Evolutionary conservation across 2,888 invertebrate species (phyloP).

Genomic region (Ochropacha duplaris): DNA sequence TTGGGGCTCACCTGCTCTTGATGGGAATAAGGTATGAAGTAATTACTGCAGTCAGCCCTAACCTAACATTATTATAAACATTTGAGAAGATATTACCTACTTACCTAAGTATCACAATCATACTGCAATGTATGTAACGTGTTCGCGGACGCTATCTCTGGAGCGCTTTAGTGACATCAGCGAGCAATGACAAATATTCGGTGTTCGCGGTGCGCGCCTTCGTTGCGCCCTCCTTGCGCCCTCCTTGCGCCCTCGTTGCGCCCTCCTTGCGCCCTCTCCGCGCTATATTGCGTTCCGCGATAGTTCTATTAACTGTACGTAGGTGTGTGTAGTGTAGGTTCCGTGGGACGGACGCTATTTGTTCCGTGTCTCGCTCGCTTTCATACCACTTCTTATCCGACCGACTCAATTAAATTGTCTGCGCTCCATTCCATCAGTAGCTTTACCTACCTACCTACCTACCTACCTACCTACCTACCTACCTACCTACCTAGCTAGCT

Average conservation of each 20-base stretch:
- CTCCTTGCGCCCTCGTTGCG: too few species aligned
- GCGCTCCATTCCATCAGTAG: not conserved
- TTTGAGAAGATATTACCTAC: too few species aligned
- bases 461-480: too few species aligned
- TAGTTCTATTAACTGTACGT: not conserved
- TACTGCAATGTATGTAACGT: not conserved
- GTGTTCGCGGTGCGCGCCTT: too few species aligned
- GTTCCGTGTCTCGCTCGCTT: not conserved
- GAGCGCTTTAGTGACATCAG: not conserved
- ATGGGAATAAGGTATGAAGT: not conserved
- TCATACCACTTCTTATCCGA: conserved; percentile 1
- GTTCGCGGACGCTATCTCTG: not conserved
- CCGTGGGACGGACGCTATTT: not conserved
- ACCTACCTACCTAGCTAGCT: too few species aligned
- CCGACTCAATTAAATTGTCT: not conserved
- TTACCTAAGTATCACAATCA: not conserved
- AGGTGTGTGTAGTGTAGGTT: not conserved
- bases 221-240: too few species aligned
- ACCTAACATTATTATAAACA: too few species aligned
- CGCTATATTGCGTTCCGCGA: not conserved
- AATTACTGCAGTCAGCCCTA: not conserved
- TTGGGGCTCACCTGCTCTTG: not conserved
- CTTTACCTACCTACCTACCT: not conserved
- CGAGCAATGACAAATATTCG: not conserved
- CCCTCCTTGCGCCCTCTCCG: not conserved